These are phyloP conservation scores for Myotis pilosus DNA, from an alignment of 2,797 vertebrate genomes.

Conservation along the genomic window DNA sequence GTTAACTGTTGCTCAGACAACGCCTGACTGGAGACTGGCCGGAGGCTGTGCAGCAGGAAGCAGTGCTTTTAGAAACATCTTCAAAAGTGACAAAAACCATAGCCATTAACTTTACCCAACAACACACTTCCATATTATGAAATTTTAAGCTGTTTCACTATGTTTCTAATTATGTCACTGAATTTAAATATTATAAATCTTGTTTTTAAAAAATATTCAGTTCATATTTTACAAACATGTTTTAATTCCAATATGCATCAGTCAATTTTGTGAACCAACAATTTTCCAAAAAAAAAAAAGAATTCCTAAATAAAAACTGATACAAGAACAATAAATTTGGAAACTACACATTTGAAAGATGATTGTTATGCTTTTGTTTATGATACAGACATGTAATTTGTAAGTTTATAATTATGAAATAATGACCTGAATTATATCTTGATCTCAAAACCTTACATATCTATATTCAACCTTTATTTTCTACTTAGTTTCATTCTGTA, in stretches of 20 bases:
- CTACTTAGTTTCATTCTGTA: background rate
- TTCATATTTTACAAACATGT: background rate
- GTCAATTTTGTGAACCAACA: background rate
- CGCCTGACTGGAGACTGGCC: background rate
- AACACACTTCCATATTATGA: background rate
- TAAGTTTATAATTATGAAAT: background rate
- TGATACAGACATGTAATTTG: background rate
- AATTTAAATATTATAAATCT: background rate
- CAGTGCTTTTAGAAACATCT: background rate
- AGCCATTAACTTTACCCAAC: background rate
- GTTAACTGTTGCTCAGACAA: background rate
- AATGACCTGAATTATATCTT: background rate
- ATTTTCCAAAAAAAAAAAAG: background rate
- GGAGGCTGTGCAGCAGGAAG: background rate
- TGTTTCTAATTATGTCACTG: background rate
- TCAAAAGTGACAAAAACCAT: background rate
- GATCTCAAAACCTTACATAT: background rate
- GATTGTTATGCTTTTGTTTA: background rate
- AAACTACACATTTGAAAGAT: background rate
- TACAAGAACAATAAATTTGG: background rate
- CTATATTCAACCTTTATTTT: conserved; percentile 31
- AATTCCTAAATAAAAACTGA: background rate
- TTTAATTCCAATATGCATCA: background rate
- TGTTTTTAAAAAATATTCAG: background rate
- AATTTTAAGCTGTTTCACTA: background rate